A percentile compares a stretch with the other conserved stretches of the same genome.
Conservation (phyloP, 2,797 vertebrate genomes). For the Ammospiza maritima region DNA sequence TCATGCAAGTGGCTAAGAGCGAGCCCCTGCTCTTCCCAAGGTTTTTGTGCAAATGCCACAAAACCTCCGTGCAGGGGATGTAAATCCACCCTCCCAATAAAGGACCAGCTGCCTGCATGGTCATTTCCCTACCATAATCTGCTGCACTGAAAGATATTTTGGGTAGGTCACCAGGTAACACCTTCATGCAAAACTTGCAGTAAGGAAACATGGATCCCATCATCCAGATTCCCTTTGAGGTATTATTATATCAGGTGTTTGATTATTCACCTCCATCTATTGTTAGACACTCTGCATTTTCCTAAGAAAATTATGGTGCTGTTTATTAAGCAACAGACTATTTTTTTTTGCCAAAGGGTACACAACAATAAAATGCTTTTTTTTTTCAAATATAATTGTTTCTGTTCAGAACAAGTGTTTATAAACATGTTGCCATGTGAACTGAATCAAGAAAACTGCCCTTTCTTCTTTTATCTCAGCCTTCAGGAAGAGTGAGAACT, state of each 20-base stretch:
- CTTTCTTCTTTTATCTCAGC: slow-evolving; percentile 36
- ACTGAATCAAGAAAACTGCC: slow-evolving; percentile 9
- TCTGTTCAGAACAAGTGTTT: slow-evolving; percentile 7
- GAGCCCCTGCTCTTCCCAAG: not conserved
- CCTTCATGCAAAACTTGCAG: not conserved
- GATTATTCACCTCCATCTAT: not conserved
- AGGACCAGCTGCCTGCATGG: not conserved
- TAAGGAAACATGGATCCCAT: not conserved
- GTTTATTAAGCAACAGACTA: not conserved
- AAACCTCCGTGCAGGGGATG: not conserved
- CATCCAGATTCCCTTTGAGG: not conserved
- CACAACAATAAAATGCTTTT: not conserved
- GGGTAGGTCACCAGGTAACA: not conserved
- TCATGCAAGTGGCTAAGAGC: accelerated
- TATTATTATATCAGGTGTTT: not conserved
- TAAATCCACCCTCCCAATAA: not conserved
- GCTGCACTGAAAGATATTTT: not conserved
- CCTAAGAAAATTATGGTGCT: not conserved
- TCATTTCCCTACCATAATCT: not conserved
- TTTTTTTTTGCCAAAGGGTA: not conserved
- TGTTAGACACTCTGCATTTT: not conserved
- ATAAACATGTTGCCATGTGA: slow-evolving; percentile 37
- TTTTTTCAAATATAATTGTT: not conserved
- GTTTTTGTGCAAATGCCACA: not conserved
- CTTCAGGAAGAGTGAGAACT: not conserved